Base-by-base conservation (phyloP, 2,888 invertebrate genomes). In the Heliconius charithonia region DNA sequence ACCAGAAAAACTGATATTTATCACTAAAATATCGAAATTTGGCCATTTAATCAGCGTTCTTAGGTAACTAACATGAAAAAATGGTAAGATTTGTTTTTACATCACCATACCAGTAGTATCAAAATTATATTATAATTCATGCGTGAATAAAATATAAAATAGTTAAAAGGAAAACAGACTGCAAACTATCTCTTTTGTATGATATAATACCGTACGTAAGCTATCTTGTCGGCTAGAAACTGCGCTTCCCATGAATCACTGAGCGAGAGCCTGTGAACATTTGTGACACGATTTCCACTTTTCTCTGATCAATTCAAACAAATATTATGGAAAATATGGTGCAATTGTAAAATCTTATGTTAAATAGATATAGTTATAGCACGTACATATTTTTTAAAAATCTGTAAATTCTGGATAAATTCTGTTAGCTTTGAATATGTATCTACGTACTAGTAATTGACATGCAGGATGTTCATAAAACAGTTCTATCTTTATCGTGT, bases 241-340 rank as follows among this genome's bases (percentile, higher is more conserved):
- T 32, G 19, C 69, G 37, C 65, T 84, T 85, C 85, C 81, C 85
- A 85, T 82, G 83, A 66, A 79, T 82, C 78, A 74, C 32, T 59
- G 65, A 74, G 84, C 83, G 86, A 87, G 86, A 86, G 85, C 83
- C 81, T 86, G 86, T 83, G 86, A 87, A 86, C 84, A 80, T 32
- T 77, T 63, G 69, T 82, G 85, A 87, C 87, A 87, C 85, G 85
- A 87, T 89, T 89, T 88, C 88, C 81, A 89, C 90, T 91, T 90
- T 90, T 89, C 84, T 89, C 82, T 84, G 82, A 87, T 87, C 85
- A 84, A 87, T 83, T 83, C 80, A 83, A 83, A 77, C 78, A 80
- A 81, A 32, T 75, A 41, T 69, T 76, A 67, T 59, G 29, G 13
- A 67, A 51, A 62, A 56, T 73, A 32, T 16, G 29, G 51, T 51